A percentile compares a stretch with the other conserved stretches of the same genome.
Evolutionary conservation across 2,113 vertebrate species (phyloP).

Genomic region (Rissa tridactyla): DNA sequence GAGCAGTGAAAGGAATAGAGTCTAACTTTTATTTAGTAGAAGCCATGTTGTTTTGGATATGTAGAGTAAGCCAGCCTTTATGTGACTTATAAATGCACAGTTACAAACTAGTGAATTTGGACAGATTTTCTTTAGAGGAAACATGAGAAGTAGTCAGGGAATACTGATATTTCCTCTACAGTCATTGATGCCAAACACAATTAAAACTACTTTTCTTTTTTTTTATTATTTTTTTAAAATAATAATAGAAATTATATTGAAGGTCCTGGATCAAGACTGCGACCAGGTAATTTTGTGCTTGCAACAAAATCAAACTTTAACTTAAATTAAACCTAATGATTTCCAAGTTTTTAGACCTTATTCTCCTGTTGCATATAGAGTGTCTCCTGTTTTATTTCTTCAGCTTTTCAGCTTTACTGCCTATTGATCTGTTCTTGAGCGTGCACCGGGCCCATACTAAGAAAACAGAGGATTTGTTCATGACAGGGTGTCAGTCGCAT

Average conservation of each 20-base stretch:
- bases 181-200: background rate
- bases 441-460: slow-evolving; percentile 15
- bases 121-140: background rate
- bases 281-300: slow-evolving; percentile 76
- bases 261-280: slow-evolving; percentile 69
- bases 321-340: background rate
- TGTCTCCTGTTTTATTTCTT: slow-evolving; percentile 66
- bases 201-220: background rate
- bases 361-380: background rate
- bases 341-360: background rate
- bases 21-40: background rate
- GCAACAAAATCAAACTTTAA: background rate
- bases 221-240: background rate
- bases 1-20: background rate
- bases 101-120: background rate
- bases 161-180: background rate
- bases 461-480: slow-evolving; percentile 33
- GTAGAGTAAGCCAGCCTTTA: background rate
- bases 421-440: slow-evolving; percentile 59
- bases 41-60: background rate
- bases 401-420: slow-evolving; percentile 60
- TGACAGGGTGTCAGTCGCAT: slow-evolving; percentile 40
- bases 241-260: slow-evolving; percentile 53
- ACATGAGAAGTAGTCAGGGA: background rate
- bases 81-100: background rate